phyloP scores from a whole-genome alignment of 2,113 vertebrate species.

The Tachycineta bicolor region DNA sequence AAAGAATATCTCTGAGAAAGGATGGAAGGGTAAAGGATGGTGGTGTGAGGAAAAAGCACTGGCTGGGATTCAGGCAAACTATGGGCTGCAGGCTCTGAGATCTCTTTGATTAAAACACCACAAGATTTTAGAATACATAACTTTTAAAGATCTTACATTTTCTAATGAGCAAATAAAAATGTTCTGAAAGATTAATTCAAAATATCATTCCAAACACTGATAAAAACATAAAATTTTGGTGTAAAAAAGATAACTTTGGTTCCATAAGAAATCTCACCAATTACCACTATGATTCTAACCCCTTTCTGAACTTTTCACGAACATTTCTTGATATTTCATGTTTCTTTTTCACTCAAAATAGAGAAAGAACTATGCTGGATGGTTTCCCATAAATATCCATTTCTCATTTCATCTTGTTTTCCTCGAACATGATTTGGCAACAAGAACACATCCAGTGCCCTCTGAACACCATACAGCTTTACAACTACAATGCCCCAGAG shows the following conservation, averaged over 20 bases:
- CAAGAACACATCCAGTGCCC: not conserved
- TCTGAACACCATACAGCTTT: slow-evolving; percentile 4
- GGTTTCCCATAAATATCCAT: not conserved
- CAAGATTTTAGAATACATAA: not conserved
- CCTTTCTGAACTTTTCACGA: not conserved
- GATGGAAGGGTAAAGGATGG: not conserved
- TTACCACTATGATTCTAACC: not conserved
- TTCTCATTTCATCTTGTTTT: slow-evolving; percentile 19
- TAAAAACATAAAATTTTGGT: not conserved
- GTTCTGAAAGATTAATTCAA: not conserved
- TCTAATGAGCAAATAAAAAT: not conserved
- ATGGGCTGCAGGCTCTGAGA: not conserved
- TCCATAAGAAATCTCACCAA: not conserved
- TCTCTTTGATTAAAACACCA: not conserved
- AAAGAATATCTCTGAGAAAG: not conserved
- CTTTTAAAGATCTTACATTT: not conserved
- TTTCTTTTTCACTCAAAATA: not conserved
- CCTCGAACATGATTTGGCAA: slow-evolving; percentile 34
- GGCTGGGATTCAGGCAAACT: not conserved
- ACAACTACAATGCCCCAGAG: not conserved
- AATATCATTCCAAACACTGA: not conserved
- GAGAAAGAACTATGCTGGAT: not conserved
- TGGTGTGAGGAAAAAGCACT: not conserved
- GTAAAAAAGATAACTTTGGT: not conserved
- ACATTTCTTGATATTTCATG: not conserved